Base-by-base conservation (phyloP, 37 sponge, comb jelly and placozoan genomes). In the Eunapius fragilis region DNA sequence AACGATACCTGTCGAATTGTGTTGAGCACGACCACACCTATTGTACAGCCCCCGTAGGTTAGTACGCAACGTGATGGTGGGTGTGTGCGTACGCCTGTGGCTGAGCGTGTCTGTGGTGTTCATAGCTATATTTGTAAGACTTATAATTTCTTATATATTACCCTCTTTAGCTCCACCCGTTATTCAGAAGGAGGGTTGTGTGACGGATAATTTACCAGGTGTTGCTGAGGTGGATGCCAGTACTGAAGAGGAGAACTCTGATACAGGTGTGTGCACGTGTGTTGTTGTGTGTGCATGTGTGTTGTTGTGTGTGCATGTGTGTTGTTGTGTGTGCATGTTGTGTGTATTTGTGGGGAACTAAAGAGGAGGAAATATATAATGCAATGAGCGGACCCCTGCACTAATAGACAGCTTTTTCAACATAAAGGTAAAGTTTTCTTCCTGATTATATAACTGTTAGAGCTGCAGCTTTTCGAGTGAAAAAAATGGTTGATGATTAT, bases 1-100 rank as follows among this genome's bases (percentile, higher is more conserved):
- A 78, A 12, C 86, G 22, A 58, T 58, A 70, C 45, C n/a, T 67
- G 9, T 30, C 37, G 31, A 26, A 76, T 22, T 87, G 87, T 81
- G 87, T 81, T 25, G 33, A 48, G 76, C 87, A 87, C 75, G 87
- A 87, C 75, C 82, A 87, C 80, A 68, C 45, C 69, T 87, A 87
- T 37, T 27, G 82, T 68, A 23, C 5, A 12, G 3, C n/a, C 74
- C 17, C 28, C 11, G 17, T 10, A 31, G 81, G 70, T 74, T 58
- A 36, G 58, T n/a, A n/a, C 74, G 73, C 49, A 17, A 80, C 38
- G 2, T 75, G 88, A 41, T 32, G 31, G 41, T 13, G 17, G 3
- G 68, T 27, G 12, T 49, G 30, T 80, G 31, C 2, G 24, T 76
- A 36, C 22, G 25, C 37, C 9, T 36, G 41, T 41, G 41, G 3